Base-by-base conservation (phyloP, 2,797 vertebrate species). In the Alcedo quadribrachys region DNA sequence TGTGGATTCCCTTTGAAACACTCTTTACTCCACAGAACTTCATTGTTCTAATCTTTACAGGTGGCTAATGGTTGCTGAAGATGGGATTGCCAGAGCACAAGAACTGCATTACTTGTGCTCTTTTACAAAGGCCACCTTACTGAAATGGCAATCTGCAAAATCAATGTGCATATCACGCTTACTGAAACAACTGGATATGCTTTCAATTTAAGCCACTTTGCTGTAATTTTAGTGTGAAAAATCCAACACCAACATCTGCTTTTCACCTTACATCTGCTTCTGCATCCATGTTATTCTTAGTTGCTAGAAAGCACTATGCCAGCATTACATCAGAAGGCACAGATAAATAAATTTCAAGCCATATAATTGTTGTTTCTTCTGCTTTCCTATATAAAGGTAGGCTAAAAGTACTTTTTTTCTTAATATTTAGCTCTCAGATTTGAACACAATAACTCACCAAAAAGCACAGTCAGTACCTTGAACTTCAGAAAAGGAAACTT, bases 81-180 rank as follows among this genome's bases (percentile, higher is more conserved):
- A 68, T 33, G 25, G 37, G 12, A 82, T 48, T 89, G 33, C 19
- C 60, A 80, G 37, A 53, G 18, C 21, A 78, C 13, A 63, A 43
- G 45, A 71, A 79, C 5, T 65, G 42, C 24, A 68, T 32, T 55
- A 37, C 28, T 43, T 35, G 46, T 43, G 20, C 35, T 2, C 2
- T 57, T 81, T 92, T 71, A 50, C 42, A 65, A 60, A 81, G 27
- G 37, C 30, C 15, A 28, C 33, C n/a, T 84, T 92, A 60, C 60
- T 75, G 76, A 76, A 94, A 91, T 13, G 76, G 54, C 46, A 81
- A 53, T 42, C 25, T 80, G 24, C 51, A 85, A 93, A 91, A 85
- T 42, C 9, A 57, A 61, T 50, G 60, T 71, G 45, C 11, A 12
- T n/a, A 71, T 46, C 37, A 60, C 0, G 12, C 42, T 81, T 83